Conservation (phyloP, 2,888 invertebrate genomes). For the Sesia apiformis region DNA sequence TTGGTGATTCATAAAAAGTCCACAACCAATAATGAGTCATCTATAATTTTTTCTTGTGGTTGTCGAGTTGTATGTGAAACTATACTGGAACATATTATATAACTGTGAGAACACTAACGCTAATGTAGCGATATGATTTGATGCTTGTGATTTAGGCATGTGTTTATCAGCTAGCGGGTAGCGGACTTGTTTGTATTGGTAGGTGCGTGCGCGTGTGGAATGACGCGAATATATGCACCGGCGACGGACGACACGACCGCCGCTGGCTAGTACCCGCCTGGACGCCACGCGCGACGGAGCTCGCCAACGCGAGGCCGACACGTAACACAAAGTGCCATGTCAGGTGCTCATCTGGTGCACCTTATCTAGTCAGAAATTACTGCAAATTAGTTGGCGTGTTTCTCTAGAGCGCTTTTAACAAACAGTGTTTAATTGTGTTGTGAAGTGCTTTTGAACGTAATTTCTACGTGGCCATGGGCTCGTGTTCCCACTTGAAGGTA, state of each 20-base stretch:
- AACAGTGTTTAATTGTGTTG: constrained; percentile 37
- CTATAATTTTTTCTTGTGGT: too few species aligned
- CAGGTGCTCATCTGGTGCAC: constrained; percentile 7
- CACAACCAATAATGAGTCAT: too few species aligned
- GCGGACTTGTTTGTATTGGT: constrained; percentile 57
- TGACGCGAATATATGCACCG: constrained; percentile 65
- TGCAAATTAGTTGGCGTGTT: constrained; percentile 54
- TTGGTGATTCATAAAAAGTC: too few species aligned
- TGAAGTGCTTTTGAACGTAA: constrained; percentile 45
- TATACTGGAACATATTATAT: too few species aligned
- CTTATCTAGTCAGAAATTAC: constrained; percentile 59
- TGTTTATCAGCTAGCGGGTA: constrained; percentile 38
- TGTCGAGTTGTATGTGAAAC: too few species aligned
- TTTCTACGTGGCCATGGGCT: constrained; percentile 65
- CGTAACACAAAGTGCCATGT: constrained; percentile 8
- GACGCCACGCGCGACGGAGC: constrained; percentile 43
- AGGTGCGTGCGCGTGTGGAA: constrained; percentile 62
- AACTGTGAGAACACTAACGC: neutral
- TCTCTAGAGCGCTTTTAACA: constrained; percentile 27
- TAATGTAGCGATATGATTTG: constrained; percentile 19
- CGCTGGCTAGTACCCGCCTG: constrained; percentile 35
- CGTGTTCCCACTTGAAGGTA: constrained; percentile 60
- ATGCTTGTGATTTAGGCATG: constrained; percentile 29
- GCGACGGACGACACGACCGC: constrained; percentile 12
- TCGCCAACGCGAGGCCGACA: constrained; percentile 57